These are phyloP conservation scores for Drosophila lowei DNA, from an alignment of 1,140 invertebrate genomes.

Conservation along the genomic window DNA sequence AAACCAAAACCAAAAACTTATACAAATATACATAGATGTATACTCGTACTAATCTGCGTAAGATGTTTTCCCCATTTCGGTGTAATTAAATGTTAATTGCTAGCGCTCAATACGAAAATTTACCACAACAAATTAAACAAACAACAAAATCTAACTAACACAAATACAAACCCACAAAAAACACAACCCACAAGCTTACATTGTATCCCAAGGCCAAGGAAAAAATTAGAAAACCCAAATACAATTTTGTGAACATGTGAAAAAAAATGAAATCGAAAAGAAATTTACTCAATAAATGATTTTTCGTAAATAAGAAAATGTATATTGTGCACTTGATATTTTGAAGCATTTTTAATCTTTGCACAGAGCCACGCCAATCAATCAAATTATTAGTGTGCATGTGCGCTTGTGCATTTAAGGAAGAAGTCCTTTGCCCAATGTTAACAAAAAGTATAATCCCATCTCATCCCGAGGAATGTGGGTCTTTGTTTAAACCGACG, in stretches of 20 bases:
- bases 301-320: constrained; percentile 63
- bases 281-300: constrained; percentile 81
- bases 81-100: constrained; percentile 74
- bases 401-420: too few species aligned
- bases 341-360: neutral
- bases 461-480: too few species aligned
- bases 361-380: too few species aligned
- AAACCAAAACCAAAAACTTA: constrained; percentile 16
- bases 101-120: constrained; percentile 53
- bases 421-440: too few species aligned
- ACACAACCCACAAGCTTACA: constrained; percentile 16
- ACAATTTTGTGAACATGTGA: constrained; percentile 76
- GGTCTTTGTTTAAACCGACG: too few species aligned
- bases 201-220: constrained; percentile 55
- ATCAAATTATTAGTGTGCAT: too few species aligned
- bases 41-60: constrained; percentile 47
- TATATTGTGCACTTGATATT: neutral
- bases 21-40: constrained; percentile 29
- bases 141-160: constrained; percentile 30
- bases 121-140: constrained; percentile 15
- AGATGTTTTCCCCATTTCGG: constrained; percentile 60
- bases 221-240: constrained; percentile 49
- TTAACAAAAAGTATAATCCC: too few species aligned
- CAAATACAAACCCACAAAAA: constrained; percentile 7
- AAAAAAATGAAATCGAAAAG: constrained; percentile 65